These are phyloP conservation scores for Raja brachyura DNA, from an alignment of 2,113 vertebrate genomes.

Conservation along the genomic window DNA sequence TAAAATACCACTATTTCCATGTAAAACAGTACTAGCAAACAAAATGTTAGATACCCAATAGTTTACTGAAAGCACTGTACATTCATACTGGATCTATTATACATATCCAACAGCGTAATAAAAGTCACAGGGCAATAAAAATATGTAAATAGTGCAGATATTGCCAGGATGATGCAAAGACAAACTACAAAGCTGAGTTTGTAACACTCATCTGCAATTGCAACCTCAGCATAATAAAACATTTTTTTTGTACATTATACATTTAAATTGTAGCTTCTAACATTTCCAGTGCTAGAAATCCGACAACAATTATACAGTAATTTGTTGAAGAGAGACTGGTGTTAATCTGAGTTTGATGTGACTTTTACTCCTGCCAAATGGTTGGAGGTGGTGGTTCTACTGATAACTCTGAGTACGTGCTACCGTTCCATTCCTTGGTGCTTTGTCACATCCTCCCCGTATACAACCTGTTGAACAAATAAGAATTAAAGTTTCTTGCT, in stretches of 20 bases:
- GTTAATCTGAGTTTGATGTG: constrained; percentile 46
- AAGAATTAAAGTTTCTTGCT: neutral
- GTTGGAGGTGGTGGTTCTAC: constrained; percentile 41
- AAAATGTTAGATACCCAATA: constrained; percentile 67
- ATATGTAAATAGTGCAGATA: constrained; percentile 57
- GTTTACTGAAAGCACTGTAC: constrained; percentile 60
- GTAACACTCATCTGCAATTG: neutral
- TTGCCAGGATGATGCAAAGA: constrained; percentile 26
- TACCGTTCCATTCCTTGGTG: constrained; percentile 71
- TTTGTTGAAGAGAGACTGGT: neutral
- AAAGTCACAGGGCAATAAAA: constrained; percentile 58
- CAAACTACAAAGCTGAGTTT: neutral
- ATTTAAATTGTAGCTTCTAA: neutral
- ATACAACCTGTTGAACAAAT: constrained; percentile 53
- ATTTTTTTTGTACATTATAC: constrained; percentile 11
- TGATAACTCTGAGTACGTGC: constrained; percentile 59
- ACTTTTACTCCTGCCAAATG: constrained; percentile 44
- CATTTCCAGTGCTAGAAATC: neutral
- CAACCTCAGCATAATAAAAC: constrained; percentile 5
- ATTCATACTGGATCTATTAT: constrained; percentile 53
- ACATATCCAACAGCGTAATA: constrained; percentile 60
- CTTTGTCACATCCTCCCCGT: constrained; percentile 54
- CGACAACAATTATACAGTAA: neutral
- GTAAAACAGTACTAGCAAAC: constrained; percentile 69
- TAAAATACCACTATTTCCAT: constrained; percentile 76